phyloP scores from a whole-genome alignment of 2,888 invertebrate species.

The Poecilus cupreus region DNA sequence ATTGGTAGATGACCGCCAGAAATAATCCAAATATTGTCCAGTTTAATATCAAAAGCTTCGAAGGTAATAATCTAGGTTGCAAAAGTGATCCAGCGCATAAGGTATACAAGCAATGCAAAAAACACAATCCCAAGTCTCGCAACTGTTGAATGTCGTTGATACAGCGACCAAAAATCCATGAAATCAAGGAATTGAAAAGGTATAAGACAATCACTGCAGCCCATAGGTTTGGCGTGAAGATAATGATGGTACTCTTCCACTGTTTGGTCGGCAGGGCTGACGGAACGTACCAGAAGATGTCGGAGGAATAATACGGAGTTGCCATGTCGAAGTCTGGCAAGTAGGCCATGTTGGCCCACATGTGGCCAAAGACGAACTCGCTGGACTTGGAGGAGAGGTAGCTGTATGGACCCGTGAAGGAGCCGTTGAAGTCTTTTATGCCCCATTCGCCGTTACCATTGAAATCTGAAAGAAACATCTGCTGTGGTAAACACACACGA shows the following conservation, averaged over 20 bases:
- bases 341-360: not conserved
- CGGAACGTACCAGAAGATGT: not conserved
- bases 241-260: not conserved
- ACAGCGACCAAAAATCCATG: not conserved
- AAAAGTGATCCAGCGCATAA: not conserved
- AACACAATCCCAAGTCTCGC: not conserved
- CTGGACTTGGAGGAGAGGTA: not conserved
- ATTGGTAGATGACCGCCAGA: not conserved
- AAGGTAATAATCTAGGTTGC: not conserved
- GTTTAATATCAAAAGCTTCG: not conserved
- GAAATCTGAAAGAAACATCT: not conserved
- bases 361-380: not conserved
- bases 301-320: not conserved
- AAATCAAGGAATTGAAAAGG: not conserved
- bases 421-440: not conserved
- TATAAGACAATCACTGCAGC: not conserved
- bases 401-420: not conserved
- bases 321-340: not conserved
- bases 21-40: not conserved
- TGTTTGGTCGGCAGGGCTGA: not conserved
- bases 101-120: not conserved
- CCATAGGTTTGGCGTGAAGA: not conserved
- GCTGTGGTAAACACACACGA: too few relatives aligned
- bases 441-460: not conserved
- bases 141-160: not conserved